Conservation (phyloP, 2,797 vertebrate genomes). For the Sarcoramphus papa region DNA sequence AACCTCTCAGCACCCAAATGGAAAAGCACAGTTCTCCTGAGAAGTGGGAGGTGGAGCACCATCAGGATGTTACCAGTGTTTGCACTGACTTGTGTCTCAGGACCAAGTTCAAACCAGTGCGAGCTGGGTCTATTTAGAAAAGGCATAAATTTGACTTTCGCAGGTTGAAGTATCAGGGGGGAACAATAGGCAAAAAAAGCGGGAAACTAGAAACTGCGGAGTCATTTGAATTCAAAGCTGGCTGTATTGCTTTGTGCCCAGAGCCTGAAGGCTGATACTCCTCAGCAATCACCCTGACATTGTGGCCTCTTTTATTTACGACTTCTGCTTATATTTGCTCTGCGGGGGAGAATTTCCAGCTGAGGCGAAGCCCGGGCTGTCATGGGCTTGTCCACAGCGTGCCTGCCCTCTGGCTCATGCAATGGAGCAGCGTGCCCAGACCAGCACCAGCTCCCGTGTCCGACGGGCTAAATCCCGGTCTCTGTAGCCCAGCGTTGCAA, state of each 20-base stretch:
- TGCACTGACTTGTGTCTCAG: background rate
- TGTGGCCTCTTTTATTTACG: background rate
- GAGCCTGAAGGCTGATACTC: background rate
- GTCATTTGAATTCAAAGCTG: background rate
- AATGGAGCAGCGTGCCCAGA: background rate
- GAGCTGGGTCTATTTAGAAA: background rate
- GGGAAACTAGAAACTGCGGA: background rate
- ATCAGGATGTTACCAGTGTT: background rate
- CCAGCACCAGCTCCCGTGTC: rapidly evolving
- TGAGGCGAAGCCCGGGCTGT: background rate
- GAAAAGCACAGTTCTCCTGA: background rate
- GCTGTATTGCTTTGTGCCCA: rapidly evolving
- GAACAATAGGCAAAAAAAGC: background rate
- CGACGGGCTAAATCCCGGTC: background rate
- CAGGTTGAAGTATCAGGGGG: background rate
- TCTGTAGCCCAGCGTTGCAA: background rate
- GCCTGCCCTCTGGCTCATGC: background rate
- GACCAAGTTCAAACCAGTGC: background rate
- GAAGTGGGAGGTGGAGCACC: background rate
- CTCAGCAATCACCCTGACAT: background rate
- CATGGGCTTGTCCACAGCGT: rapidly evolving
- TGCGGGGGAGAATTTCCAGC: background rate
- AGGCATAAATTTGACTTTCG: background rate
- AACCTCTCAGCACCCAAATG: background rate
- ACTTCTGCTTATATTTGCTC: background rate